These are phyloP conservation scores for Drosophila seguyi DNA, from an alignment of 1,140 invertebrate species.

Conservation along the genomic window DNA sequence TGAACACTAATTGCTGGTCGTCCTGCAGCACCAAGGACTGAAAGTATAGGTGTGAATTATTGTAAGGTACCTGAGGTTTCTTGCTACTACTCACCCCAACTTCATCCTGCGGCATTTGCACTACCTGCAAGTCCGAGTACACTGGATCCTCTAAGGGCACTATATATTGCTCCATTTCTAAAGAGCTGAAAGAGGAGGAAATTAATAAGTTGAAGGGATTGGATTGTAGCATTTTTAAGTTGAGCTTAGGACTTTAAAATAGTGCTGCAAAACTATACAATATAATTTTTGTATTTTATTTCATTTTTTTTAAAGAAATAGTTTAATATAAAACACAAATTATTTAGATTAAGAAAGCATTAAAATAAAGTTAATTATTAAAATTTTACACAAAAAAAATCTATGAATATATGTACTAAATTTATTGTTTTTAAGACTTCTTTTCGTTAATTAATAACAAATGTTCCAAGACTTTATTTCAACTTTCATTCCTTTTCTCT, in stretches of 20 bases:
- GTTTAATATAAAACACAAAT: no score
- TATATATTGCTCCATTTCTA: conserved; percentile 67
- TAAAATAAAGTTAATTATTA: no score
- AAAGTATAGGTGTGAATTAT: neutral
- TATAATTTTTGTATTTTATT: no score
- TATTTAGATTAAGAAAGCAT: no score
- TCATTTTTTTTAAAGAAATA: no score
- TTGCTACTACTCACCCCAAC: conserved; percentile 65
- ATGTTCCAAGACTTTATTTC: neutral
- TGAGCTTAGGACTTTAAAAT: no score
- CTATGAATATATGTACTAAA: no score
- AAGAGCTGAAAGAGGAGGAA: neutral
- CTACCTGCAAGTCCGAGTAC: conserved; percentile 78
- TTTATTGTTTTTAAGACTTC: no score
- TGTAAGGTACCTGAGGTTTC: neutral
- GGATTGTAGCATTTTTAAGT: no score
- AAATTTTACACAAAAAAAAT: no score
- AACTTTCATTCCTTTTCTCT: neutral
- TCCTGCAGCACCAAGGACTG: conserved; percentile 74
- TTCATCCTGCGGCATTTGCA: conserved; percentile 79
- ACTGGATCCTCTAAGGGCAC: conserved; percentile 69
- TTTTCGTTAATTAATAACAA: neutral
- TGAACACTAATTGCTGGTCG: conserved; percentile 76
- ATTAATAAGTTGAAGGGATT: neutral
- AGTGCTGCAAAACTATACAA: no score